Evolutionary conservation across 2,888 invertebrate genomes (phyloP).

Genomic region (Drosophila hawaiiensis): DNA sequence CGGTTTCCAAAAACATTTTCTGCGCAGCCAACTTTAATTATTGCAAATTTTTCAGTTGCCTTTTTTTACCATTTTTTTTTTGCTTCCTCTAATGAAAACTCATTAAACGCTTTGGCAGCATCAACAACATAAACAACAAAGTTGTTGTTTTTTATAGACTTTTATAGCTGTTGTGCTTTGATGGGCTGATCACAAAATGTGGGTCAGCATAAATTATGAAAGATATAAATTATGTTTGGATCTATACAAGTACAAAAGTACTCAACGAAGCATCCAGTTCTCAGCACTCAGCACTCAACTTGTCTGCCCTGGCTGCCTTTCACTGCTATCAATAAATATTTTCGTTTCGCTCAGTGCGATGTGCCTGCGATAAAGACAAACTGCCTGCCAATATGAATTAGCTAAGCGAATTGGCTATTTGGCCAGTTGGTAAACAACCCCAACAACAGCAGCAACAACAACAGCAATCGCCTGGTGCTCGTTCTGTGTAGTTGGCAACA

Average conservation of each 20-base stretch:
- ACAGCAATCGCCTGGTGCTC: conserved; percentile 15
- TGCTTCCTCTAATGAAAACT: conserved; percentile 48
- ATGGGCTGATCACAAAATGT: conserved; percentile 61
- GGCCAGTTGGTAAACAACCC: conserved; percentile 71
- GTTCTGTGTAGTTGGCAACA: conserved; percentile 8
- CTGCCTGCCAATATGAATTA: conserved; percentile 79
- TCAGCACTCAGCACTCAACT: conserved; percentile 32
- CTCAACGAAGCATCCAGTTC: conserved; percentile 29
- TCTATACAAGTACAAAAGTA: conserved; percentile 49
- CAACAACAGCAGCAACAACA: conserved; percentile 2
- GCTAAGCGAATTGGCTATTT: conserved; percentile 78
- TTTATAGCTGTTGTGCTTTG: conserved; percentile 33
- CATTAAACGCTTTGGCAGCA: conserved; percentile 52
- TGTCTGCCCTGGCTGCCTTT: conserved; percentile 61
- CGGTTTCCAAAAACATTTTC: conserved; percentile 65
- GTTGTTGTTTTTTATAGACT: conserved; percentile 37
- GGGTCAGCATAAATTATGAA: conserved; percentile 79
- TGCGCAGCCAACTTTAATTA: conserved; percentile 66
- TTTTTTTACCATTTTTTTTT: neutral
- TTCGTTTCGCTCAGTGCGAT: conserved; percentile 55
- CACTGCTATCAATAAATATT: conserved; percentile 80
- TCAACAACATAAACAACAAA: conserved; percentile 8
- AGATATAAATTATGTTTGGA: conserved; percentile 73
- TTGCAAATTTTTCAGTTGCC: conserved; percentile 56
- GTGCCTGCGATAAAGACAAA: conserved; percentile 76